Base-by-base conservation (phyloP, 2,888 invertebrate genomes). In the Neoaliturus tenellus region DNA sequence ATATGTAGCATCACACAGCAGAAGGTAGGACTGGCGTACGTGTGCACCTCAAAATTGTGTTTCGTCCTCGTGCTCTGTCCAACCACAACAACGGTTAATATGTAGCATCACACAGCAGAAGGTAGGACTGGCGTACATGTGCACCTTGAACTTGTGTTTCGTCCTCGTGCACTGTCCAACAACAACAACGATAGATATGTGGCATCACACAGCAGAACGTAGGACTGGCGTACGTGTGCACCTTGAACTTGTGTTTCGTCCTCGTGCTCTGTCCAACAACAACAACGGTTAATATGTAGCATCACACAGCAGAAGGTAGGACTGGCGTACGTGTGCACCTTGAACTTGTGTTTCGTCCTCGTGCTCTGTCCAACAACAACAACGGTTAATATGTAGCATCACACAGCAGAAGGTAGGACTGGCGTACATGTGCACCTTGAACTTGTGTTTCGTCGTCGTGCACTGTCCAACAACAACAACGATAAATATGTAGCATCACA, bases 11-110 rank as follows among this genome's bases (percentile, higher is more conserved):
- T 39, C 12, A 12, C 12, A 39, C 6, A 39, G 93, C 99, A 99
- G 94, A 99, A 99, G 88, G 99, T 96, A 87, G 99, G 99, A 91
- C 98, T 98, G 91, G 97, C 95, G 93, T 99, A 99, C 89, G 99
- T 98, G 92, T 97, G 95, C 88, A 93, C 93, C 92, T 96, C 96
- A 94, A 98, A 98, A 92, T 97, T 97, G 94, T 99, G 99, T 91
- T 95, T 95, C 90, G 98, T 98, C 91, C 97, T 93, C 87, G 96
- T 96, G 91, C 97, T 97, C 97, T 97, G 92, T 80, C 23, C 5
- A 8, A 39, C 39, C 5, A 39, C 39, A 39, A 39, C 39, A 39
- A 39, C 39, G 39, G 39, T 39, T 39, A 39, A 5, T 8, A 12
- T 39, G 5, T 8, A 8, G 12, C 39, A 39, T 5, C 39, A 39